Conservation (phyloP, 1,140 invertebrate genomes). For the Phymastichus coffea region DNA sequence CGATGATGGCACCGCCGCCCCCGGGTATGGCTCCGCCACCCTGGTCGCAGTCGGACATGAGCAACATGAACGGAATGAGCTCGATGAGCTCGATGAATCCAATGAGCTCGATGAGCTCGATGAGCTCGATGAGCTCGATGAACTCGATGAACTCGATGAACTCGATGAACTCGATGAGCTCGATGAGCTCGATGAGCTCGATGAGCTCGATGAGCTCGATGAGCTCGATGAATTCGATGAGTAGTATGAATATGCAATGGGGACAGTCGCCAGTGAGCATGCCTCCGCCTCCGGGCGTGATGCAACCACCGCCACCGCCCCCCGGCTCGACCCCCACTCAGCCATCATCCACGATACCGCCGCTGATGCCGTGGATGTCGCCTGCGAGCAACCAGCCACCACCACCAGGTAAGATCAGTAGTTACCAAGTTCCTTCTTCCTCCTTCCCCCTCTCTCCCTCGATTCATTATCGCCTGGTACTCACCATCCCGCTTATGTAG, state of each 20-base stretch:
- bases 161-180: slow-evolving; percentile 38
- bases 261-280: slow-evolving; percentile 52
- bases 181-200: slow-evolving; percentile 38
- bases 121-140: slow-evolving; percentile 34
- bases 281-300: slow-evolving; percentile 54
- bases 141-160: slow-evolving; percentile 37
- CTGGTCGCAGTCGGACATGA: slow-evolving; percentile 47
- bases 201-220: slow-evolving; percentile 39
- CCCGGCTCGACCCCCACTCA: slow-evolving; percentile 56
- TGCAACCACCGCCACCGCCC: slow-evolving; percentile 61
- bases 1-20: slow-evolving; percentile 52
- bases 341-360: slow-evolving; percentile 49
- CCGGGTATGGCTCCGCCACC: slow-evolving; percentile 58
- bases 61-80: slow-evolving; percentile 41
- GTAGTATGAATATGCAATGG: slow-evolving; percentile 54
- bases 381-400: slow-evolving; percentile 54
- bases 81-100: slow-evolving; percentile 39
- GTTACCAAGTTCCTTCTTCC: too few relatives aligned
- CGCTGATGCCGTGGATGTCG: slow-evolving; percentile 60
- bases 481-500: slow-evolving; percentile 39
- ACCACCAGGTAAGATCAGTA: slow-evolving; percentile 53
- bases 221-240: too few relatives aligned
- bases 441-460: too few relatives aligned
- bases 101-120: slow-evolving; percentile 42
- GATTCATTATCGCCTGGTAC: slow-evolving; percentile 36